Base-by-base conservation (phyloP, 2,888 invertebrate species). In the Theodoxus fluviatilis region DNA sequence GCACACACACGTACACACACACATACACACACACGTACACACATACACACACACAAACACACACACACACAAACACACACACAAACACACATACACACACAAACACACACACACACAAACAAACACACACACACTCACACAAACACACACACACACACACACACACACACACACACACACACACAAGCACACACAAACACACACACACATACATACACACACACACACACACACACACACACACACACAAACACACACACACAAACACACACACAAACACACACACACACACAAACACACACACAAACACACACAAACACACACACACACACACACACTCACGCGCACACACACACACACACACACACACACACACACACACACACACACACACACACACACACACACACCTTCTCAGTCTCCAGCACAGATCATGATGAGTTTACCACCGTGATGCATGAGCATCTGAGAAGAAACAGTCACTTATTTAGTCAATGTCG, bases 351-450 rank as follows among this genome's bases (percentile, higher is more conserved):
- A 3, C 57, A 38, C 31, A 15, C 37, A 35, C 37, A 37, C 55
- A 55, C 55, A 37, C 15, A 37, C 37, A 57, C 57, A 68, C 40
- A 38, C 31, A 68, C 57, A 38, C 31, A 57, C 57, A 40, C 40
- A 57, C 57, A 38, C 40, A 59, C 57, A 68, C 40, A 68, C 57
- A 57, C 31, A 57, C 57, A 40, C 40, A 57, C 40, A 57, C 40
- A 59, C 49, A 37, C 31, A 33, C 52, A 52, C 2, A n/a, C 22
- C n/a, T n/a, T n/a, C n/a, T n/a, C n/a, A n/a, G n/a, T n/a, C n/a
- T n/a, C n/a, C n/a, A n/a, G n/a, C n/a, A n/a, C n/a, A n/a, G n/a
- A n/a, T n/a, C n/a, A n/a, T n/a, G n/a, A n/a, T n/a, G n/a, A n/a
- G n/a, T n/a, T n/a, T n/a, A n/a, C n/a, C n/a, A n/a, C n/a, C n/a